These are phyloP conservation scores for Celastrina argiolus DNA, from an alignment of 2,888 invertebrate genomes.

Conservation along the genomic window DNA sequence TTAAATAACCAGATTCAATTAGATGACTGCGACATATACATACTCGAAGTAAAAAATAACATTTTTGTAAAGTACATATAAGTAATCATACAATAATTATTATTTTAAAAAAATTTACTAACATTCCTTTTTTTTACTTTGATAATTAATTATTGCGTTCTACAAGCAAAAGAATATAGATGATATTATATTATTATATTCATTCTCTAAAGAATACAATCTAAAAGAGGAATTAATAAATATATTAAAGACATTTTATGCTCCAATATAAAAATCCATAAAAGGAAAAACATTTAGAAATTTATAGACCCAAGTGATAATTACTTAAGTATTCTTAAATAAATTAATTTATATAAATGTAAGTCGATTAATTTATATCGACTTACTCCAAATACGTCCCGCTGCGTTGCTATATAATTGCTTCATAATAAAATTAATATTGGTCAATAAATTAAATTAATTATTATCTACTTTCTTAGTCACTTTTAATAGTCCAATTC, in stretches of 20 bases:
- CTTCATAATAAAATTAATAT: neutral
- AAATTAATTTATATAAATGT: constrained; percentile 4
- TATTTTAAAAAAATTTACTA: no score
- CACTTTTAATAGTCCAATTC: neutral
- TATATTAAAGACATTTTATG: neutral
- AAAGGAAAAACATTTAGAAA: neutral
- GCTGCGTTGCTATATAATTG: neutral
- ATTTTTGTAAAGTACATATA: no score
- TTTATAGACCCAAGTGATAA: neutral
- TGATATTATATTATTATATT: no score
- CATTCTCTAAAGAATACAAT: no score
- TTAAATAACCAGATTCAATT: no score
- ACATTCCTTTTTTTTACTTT: no score
- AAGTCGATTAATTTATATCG: neutral
- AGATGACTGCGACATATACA: no score
- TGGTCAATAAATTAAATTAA: neutral
- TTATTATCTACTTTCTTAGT: neutral
- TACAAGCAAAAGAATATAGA: no score
- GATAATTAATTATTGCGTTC: no score
- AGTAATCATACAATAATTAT: no score
- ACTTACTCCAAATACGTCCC: constrained; percentile 4
- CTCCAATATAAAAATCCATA: neutral
- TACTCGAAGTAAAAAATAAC: no score
- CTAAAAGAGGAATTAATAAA: neutral
- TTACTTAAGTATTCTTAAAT: neutral